Percentiles rank a stretch among this genome's conserved stretches.
phyloP scores from a whole-genome alignment of 2,113 vertebrate genomes.

The Bagarius yarrelli region DNA sequence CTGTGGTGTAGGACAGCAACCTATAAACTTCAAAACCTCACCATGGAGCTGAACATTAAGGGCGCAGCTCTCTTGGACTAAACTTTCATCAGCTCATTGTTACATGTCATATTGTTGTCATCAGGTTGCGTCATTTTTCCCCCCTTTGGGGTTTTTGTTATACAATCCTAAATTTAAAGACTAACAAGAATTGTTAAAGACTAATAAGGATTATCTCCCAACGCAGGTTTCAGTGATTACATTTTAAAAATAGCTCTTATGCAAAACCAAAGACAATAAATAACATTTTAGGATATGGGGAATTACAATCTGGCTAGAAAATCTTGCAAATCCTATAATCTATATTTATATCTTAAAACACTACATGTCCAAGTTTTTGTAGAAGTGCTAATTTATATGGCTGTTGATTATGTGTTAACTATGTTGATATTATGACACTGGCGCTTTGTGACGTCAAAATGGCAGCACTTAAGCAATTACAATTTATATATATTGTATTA shows the following conservation, averaged over 20 bases:
- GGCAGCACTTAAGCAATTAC: no score
- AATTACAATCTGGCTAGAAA: not conserved
- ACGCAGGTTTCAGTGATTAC: not conserved
- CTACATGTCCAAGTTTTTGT: not conserved
- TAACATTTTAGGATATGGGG: not conserved
- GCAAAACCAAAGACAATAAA: not conserved
- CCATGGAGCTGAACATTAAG: not conserved
- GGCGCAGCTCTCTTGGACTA: not conserved
- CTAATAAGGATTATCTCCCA: no score
- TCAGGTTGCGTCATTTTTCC: not conserved
- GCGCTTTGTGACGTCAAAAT: no score
- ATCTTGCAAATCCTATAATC: not conserved
- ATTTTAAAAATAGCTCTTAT: not conserved
- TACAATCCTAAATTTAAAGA: constrained; percentile 1
- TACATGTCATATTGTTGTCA: not conserved
- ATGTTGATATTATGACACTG: no score
- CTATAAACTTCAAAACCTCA: constrained; percentile 10
- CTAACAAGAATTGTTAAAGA: not conserved
- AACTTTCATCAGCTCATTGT: not conserved
- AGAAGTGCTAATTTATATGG: no score
- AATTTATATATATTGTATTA: no score
- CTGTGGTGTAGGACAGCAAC: not conserved
- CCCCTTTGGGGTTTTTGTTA: not conserved
- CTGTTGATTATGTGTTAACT: no score
- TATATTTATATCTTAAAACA: not conserved